Conservation (phyloP, 2,113 vertebrate genomes). For the Coregonus clupeaformis region DNA sequence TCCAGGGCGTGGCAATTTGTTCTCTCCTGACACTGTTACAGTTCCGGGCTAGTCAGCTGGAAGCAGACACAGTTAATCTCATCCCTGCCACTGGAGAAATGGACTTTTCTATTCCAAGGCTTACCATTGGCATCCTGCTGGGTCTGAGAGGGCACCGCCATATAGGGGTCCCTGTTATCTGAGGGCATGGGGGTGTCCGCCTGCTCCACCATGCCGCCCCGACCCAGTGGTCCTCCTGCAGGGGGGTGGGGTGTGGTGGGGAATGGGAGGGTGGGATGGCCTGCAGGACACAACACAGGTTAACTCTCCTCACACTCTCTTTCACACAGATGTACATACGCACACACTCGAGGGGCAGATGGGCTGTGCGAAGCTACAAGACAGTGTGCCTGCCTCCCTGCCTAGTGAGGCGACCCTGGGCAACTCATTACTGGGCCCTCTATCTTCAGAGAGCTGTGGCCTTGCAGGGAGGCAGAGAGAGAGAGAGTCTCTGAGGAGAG, state of each 20-base stretch:
- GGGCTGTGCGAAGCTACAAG: background rate
- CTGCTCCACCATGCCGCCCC: conserved; percentile 88
- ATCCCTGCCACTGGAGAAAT: conserved; percentile 73
- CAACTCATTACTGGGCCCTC: background rate
- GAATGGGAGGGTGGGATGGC: conserved; percentile 85
- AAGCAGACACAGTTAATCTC: conserved; percentile 77
- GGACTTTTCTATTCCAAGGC: conserved; percentile 89
- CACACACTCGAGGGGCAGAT: background rate
- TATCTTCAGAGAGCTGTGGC: conserved; percentile 11
- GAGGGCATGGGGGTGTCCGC: conserved; percentile 84
- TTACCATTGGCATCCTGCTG: conserved; percentile 97
- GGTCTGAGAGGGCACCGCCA: conserved; percentile 94
- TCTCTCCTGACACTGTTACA: conserved; percentile 10
- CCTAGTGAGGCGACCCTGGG: background rate
- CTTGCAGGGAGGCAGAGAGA: conserved; percentile 14
- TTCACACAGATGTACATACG: background rate
- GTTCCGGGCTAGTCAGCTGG: conserved; percentile 76
- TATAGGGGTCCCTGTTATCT: conserved; percentile 92
- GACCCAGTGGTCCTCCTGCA: conserved; percentile 82
- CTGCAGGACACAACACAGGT: conserved; percentile 86
- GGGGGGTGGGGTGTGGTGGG: conserved; percentile 85
- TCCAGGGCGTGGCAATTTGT: conserved; percentile 27
- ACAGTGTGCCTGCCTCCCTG: background rate
- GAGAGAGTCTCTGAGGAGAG: background rate
- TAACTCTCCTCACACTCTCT: conserved; percentile 37